A percentile compares a stretch with the other conserved stretches of the same genome.
Evolutionary conservation across 2,888 invertebrate species (phyloP).

Genomic region (Oligia fasciuncula): DNA sequence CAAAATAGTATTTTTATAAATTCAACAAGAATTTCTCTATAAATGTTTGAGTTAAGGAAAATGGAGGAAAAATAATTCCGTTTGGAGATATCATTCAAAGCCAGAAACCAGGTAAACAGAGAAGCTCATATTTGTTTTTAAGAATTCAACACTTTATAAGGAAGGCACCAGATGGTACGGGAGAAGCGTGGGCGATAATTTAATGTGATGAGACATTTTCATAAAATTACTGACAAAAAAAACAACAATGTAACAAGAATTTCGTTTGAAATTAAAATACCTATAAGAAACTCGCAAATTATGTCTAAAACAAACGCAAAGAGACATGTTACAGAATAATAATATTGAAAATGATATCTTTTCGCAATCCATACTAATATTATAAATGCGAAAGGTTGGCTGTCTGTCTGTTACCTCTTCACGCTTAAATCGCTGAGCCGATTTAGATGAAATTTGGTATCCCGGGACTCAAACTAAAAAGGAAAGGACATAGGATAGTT

Average conservation of each 20-base stretch:
- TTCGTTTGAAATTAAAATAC: conserved; percentile 1
- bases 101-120: conserved; percentile 47
- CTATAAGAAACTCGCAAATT: not conserved
- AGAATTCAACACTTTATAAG: conserved; percentile 53
- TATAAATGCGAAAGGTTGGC: too few relatives aligned
- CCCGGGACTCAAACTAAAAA: too few relatives aligned
- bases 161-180: not conserved
- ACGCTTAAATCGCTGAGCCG: too few relatives aligned
- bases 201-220: not conserved
- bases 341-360: not conserved
- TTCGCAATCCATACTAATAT: not conserved
- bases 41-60: conserved; percentile 46
- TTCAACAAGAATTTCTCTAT: conserved; percentile 43
- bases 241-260: conserved; percentile 8
- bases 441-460: too few relatives aligned
- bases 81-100: conserved; percentile 53
- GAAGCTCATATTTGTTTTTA: conserved; percentile 44
- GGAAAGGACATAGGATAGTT: too few relatives aligned
- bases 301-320: not conserved
- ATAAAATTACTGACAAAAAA: conserved; percentile 3
- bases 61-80: conserved; percentile 49
- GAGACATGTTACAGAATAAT: conserved; percentile 11
- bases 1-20: conserved; percentile 48
- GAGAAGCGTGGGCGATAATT: conserved; percentile 1
- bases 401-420: too few relatives aligned